A percentile compares a stretch with the other conserved stretches of the same genome.
phyloP scores from a whole-genome alignment of 2,113 vertebrate species.

The Otocyon megalotis region DNA sequence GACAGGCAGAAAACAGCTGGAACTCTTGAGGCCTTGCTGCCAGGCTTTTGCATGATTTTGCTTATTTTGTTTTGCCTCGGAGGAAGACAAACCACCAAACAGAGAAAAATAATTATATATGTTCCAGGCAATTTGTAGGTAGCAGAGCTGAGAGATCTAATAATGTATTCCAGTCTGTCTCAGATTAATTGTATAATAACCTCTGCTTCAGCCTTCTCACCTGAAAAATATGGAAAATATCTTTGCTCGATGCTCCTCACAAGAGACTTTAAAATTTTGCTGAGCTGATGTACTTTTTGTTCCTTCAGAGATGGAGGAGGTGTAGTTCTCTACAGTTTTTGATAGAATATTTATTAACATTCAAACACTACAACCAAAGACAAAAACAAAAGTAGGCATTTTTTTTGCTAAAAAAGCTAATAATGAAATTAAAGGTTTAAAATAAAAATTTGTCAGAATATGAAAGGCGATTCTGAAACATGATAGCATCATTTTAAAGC shows the following conservation, averaged over 20 bases:
- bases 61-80: not conserved
- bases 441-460: not conserved
- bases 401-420: not conserved
- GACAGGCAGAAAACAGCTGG: not conserved
- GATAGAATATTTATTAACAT: not conserved
- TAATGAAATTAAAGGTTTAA: not conserved
- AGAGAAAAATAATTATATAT: not conserved
- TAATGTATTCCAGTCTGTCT: not conserved
- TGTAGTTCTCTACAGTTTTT: not conserved
- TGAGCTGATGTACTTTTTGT: not conserved
- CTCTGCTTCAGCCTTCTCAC: not conserved
- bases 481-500: not conserved
- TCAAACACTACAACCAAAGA: not conserved
- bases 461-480: conserved; percentile 3
- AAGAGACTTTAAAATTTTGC: not conserved
- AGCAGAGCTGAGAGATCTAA: not conserved
- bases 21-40: not conserved
- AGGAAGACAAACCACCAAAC: not conserved
- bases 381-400: not conserved
- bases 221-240: not conserved
- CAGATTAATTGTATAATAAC: not conserved
- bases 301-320: not conserved
- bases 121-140: not conserved
- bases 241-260: not conserved
- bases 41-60: not conserved